Evolutionary conservation across 2,113 vertebrate species (phyloP), one percentile per base, ranked within the genome.

Genomic region (Brevimyrus niger): DNA sequence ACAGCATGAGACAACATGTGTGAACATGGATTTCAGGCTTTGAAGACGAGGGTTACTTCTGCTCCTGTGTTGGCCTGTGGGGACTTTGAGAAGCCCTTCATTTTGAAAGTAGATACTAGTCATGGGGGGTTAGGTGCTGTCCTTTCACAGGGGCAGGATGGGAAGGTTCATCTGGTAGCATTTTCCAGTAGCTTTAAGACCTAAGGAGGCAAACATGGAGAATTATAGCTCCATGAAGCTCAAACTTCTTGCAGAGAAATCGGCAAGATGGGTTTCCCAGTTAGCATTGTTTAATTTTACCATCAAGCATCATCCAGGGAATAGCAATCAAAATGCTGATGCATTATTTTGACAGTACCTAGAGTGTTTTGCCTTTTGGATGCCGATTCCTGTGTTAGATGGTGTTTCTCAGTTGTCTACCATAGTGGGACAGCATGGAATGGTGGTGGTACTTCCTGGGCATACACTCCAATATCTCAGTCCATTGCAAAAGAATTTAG

Each of bases 141-240:
- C 2, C 27, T 89, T 10, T 84, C 80, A 31, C 76, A 89, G 23
- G 76, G 84, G 11, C 31, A 55, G 2, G 88, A 55, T 11, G 76
- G 88, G 31, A 58, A 15, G 27, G 9, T 55, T 15, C 47, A 19
- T 10, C 76, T 27, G 3, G 21, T 82, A 7, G 17, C 88, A 9
- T 89, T 17, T 58, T 27, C 88, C 19, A 84, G 88, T 46, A 9
- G 44, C 23, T 21, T 9, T 83, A 35, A 58, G 35, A 47, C 73
- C 21, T n/a, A 55, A 31, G 31, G 50, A 89, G 35, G 31, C 35
- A 0, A 61, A 83, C 27, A 89, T 89, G 80, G 31, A 35, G 17
- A 89, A 89, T 23, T 89, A 84, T 46, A 51, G 69, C 13, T 89
- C 88, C n/a, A 69, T 91, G 47, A 89, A 90, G 86, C 53, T 87